A percentile compares a stretch with the other conserved stretches of the same genome.
Evolutionary conservation across 2,113 vertebrate species (phyloP).

Genomic region (Empidonax alnorum): DNA sequence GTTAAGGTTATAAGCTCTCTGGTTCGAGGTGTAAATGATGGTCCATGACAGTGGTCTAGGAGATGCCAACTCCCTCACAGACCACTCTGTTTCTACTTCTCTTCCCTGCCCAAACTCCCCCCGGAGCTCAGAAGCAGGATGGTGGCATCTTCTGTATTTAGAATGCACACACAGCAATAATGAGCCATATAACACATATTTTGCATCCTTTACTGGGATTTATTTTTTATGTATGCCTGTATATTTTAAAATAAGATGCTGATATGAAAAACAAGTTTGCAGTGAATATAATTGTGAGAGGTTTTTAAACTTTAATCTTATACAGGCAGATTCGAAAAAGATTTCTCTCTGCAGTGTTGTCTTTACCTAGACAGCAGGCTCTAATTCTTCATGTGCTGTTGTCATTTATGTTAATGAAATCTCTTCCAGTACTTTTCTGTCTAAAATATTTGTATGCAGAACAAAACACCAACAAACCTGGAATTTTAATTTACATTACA

Average conservation of each 20-base stretch:
- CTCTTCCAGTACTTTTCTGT: background rate
- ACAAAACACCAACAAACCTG: background rate
- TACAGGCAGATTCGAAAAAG: rapidly evolving
- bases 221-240: background rate
- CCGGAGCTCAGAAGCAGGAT: background rate
- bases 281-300: background rate
- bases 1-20: background rate
- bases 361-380: background rate
- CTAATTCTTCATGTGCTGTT: background rate
- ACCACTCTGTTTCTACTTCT: background rate
- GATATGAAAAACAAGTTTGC: background rate
- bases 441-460: background rate
- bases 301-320: background rate
- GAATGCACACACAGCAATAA: background rate
- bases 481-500: background rate
- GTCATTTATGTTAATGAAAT: slow-evolving; percentile 3
- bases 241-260: slow-evolving; percentile 8
- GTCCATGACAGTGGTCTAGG: background rate
- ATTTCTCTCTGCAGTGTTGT: background rate
- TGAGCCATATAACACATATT: background rate
- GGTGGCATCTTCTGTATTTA: background rate
- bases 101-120: background rate
- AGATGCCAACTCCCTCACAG: background rate
- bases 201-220: background rate
- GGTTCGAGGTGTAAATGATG: background rate